Conservation (phyloP, 1,140 invertebrate genomes). For the Bombus breviceps region DNA sequence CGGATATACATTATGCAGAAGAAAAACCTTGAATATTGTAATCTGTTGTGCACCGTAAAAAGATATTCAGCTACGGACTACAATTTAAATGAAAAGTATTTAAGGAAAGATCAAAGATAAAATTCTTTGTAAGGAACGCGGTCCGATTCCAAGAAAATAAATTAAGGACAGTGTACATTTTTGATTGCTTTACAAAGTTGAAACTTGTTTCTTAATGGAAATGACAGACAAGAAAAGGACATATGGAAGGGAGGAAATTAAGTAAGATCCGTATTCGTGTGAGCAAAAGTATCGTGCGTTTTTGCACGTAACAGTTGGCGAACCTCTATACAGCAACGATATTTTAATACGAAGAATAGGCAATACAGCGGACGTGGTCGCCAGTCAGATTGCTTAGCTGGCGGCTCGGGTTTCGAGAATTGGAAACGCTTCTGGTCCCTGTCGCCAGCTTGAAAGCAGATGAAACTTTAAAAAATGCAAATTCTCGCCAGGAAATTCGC, state of each 20-base stretch:
- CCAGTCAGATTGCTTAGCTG: constrained; percentile 39
- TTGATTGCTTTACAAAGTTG: neutral
- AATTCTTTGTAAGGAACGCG: neutral
- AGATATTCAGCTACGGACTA: neutral
- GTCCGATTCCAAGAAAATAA: neutral
- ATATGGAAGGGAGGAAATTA: neutral
- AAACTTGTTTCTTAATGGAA: neutral
- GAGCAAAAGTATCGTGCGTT: neutral
- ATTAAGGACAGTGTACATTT: neutral
- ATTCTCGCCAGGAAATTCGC: constrained; percentile 7
- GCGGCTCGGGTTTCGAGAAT: constrained; percentile 38
- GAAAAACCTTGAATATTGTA: neutral
- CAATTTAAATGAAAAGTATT: neutral
- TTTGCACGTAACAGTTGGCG: neutral
- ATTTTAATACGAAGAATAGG: constrained; percentile 31
- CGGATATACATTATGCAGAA: neutral
- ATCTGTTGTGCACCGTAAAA: neutral
- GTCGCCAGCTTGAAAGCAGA: neutral
- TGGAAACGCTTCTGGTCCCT: constrained; percentile 8
- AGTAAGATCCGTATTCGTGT: neutral
- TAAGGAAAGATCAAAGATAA: neutral
- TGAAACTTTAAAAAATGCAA: constrained; percentile 34
- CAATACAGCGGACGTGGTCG: constrained; percentile 18
- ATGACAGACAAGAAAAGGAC: neutral
- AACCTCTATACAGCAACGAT: neutral